Base-by-base conservation (phyloP, 2,888 invertebrate genomes). In the Frankliniella fusca region DNA sequence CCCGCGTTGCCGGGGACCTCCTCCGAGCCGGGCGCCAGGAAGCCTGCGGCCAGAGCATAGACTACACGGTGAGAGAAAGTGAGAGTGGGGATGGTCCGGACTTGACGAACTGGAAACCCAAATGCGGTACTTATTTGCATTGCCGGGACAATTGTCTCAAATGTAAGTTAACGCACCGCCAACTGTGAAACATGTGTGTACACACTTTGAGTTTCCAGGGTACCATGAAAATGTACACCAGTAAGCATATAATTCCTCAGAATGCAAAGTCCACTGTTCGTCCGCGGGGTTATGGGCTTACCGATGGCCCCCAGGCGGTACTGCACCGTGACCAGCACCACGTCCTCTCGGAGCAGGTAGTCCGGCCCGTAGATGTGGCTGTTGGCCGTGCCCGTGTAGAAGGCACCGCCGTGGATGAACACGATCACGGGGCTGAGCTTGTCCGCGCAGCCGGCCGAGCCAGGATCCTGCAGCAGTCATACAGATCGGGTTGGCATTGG, bases 1-100 rank as follows among this genome's bases (percentile, higher is more conserved):
- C 90, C 90, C 84, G 87, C 87, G 84, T 90, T 90, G 23, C 90
- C 90, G 48, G 90, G 89, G 20, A 90, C 90, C 50, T 86, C 86
- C 70, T 88, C 87, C 82, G 89, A 89, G 85, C 89, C 88, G 20
- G 88, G 87, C 28, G 89, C 89, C 7, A 90, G 86, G 85, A 90
- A 90, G n/a, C 15, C 65, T 48, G 70, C 70, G 10, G 23, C 9
- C 70, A n/a, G 70, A n/a, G 23, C 70, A 70, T 10, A 5, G 23
- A n/a, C n/a, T n/a, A n/a, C 11, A 54, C 54, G 18, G 1, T 54
- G 54, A 54, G 18, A 11, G 50, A 50, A 50, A 11, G 50, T 50
- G 50, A 50, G 12, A 11, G 50, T 50, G 50, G 12, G 12, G 9
- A 11, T 50, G 50, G 50, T 12, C 10, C 50, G 50, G 50, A 12